A percentile compares a stretch with the other conserved stretches of the same genome.
Conservation (phyloP, 2,888 invertebrate species). For the Philereme vetulata region DNA sequence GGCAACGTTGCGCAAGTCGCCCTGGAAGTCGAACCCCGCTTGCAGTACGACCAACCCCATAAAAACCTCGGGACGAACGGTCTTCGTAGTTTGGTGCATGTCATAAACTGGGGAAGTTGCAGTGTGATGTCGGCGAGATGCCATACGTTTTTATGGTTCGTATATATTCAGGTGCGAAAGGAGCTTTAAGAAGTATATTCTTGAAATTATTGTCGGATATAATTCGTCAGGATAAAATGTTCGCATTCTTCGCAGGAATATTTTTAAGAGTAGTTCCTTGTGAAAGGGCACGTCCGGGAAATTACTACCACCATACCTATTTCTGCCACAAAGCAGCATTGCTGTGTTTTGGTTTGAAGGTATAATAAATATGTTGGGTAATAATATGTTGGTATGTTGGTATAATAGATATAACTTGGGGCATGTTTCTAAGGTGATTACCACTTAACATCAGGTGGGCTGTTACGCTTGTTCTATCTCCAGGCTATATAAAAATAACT, state of each 20-base stretch:
- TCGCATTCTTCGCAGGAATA: neutral
- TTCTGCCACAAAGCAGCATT: too few relatives aligned
- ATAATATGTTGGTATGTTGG: too few relatives aligned
- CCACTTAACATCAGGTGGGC: too few relatives aligned
- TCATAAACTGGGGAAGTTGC: constrained; percentile 36
- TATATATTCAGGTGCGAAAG: constrained; percentile 28
- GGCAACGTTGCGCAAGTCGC: neutral
- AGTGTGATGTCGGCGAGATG: constrained; percentile 5
- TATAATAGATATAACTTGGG: too few relatives aligned
- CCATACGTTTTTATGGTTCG: constrained; percentile 17
- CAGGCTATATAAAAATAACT: neutral
- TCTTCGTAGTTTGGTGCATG: constrained; percentile 18
- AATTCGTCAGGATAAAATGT: neutral
- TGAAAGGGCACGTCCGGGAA: too few relatives aligned
- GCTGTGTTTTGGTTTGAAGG: too few relatives aligned
- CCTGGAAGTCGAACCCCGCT: neutral
- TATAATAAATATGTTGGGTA: too few relatives aligned
- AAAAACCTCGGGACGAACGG: constrained; percentile 6
- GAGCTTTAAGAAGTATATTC: constrained; percentile 28
- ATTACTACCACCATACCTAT: too few relatives aligned
- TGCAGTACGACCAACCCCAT: constrained; percentile 6
- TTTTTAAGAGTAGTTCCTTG: neutral
- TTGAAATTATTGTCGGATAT: constrained; percentile 10
- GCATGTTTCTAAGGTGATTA: too few relatives aligned
- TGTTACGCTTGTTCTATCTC: too few relatives aligned